A percentile compares a stretch with the other conserved stretches of the same genome.
Evolutionary conservation across 1,140 invertebrate genomes (phyloP).

Genomic region (Danaus plexippus): DNA sequence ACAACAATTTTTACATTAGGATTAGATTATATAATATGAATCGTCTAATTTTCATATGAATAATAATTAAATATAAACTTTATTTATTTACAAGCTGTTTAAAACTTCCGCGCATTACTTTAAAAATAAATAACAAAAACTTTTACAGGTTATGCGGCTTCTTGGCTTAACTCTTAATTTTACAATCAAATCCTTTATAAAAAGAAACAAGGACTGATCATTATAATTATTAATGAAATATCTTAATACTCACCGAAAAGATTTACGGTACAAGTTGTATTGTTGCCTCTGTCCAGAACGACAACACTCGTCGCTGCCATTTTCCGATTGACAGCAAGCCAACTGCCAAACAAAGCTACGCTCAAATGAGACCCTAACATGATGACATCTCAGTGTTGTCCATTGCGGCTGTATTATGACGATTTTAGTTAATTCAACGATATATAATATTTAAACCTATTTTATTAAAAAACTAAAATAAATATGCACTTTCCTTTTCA

Average conservation of each 20-base stretch:
- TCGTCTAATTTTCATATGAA: too few relatives aligned
- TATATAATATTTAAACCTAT: too few relatives aligned
- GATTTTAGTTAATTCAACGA: not conserved
- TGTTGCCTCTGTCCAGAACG: constrained; percentile 93
- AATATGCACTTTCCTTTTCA: too few relatives aligned
- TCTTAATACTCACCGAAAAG: constrained; percentile 83
- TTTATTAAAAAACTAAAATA: too few relatives aligned
- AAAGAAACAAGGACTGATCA: too few relatives aligned
- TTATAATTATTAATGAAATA: constrained; percentile 5
- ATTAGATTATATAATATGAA: too few relatives aligned
- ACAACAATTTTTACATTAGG: not conserved
- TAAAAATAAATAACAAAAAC: constrained; percentile 61
- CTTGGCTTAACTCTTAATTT: constrained; percentile 16
- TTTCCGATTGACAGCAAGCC: constrained; percentile 68
- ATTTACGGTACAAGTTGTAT: constrained; percentile 95
- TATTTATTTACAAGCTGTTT: constrained; percentile 20
- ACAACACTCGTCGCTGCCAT: constrained; percentile 94
- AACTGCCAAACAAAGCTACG: constrained; percentile 47
- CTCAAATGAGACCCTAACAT: constrained; percentile 4
- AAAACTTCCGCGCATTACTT: constrained; percentile 60
- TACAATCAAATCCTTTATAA: too few relatives aligned
- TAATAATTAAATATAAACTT: too few relatives aligned
- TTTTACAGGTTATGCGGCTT: constrained; percentile 58
- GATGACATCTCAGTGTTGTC: constrained; percentile 12
- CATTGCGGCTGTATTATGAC: not conserved